Evolutionary conservation across 37 sponge, comb jelly and placozoan genomes (phyloP).

Genomic region (Bolinopsis microptera): DNA sequence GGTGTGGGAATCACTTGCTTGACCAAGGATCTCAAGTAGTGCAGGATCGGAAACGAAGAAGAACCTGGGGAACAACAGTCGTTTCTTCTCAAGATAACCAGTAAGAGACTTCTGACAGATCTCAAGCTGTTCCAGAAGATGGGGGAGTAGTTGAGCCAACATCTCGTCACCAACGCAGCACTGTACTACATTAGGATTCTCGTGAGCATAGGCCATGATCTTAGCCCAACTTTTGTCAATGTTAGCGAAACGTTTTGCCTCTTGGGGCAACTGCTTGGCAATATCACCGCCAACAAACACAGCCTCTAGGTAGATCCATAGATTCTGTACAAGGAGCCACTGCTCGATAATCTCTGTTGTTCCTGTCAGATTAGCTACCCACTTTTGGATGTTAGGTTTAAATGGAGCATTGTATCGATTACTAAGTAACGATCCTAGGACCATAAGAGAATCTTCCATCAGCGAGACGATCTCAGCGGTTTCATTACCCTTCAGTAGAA

Average conservation of each 20-base stretch:
- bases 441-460: slow-evolving; percentile 99
- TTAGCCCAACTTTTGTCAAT: slow-evolving; percentile 99
- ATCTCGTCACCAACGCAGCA: slow-evolving; percentile 99
- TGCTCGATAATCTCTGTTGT: slow-evolving; percentile 96
- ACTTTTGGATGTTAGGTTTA: slow-evolving; percentile 93
- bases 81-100: slow-evolving; percentile 99
- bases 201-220: slow-evolving; percentile 96
- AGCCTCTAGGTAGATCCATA: slow-evolving; percentile 99
- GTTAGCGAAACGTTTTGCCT: slow-evolving; percentile 95
- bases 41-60: slow-evolving; percentile 99
- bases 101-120: slow-evolving; percentile 99
- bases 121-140: slow-evolving; percentile 98
- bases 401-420: slow-evolving; percentile 99
- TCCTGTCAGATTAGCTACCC: slow-evolving; percentile 94
- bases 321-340: slow-evolving; percentile 98
- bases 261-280: slow-evolving; percentile 99
- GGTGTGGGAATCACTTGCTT: slow-evolving; percentile 98
- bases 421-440: slow-evolving; percentile 94
- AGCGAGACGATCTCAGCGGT: slow-evolving; percentile 87
- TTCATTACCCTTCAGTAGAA: slow-evolving; percentile 93
- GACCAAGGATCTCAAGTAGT: slow-evolving; percentile 97
- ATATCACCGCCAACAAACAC: slow-evolving; percentile 99
- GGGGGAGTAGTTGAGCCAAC: slow-evolving; percentile 96
- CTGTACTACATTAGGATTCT: slow-evolving; percentile 88
- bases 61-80: slow-evolving; percentile 97